Conservation (phyloP, 2,797 vertebrate species). For the Cirrhinus molitorella region DNA sequence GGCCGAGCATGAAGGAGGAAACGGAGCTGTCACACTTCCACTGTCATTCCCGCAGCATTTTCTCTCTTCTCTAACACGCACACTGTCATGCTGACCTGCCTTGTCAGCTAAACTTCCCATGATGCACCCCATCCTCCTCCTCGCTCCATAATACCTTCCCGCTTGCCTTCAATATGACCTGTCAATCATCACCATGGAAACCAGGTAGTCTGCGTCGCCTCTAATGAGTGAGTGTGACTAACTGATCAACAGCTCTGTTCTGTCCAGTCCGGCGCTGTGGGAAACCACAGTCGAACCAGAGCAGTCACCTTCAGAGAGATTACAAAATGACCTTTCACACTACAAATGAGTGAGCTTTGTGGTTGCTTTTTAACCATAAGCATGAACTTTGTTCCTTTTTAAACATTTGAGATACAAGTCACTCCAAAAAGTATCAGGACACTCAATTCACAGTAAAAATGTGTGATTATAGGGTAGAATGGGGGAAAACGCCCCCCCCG, state of each 20-base stretch:
- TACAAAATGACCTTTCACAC: slow-evolving; percentile 28
- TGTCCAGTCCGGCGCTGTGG: background rate
- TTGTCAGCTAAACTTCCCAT: slow-evolving; percentile 54
- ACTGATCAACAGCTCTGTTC: slow-evolving; percentile 42
- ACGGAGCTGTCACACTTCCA: slow-evolving; percentile 51
- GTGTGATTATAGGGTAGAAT: too few relatives aligned
- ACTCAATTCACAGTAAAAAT: slow-evolving; percentile 6
- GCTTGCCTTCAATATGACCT: slow-evolving; percentile 33
- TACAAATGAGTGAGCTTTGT: background rate
- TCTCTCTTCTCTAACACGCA: slow-evolving; percentile 26
- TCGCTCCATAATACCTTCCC: slow-evolving; percentile 30
- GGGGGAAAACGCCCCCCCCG: too few relatives aligned
- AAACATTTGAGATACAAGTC: background rate
- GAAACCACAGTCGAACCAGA: background rate
- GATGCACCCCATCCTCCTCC: slow-evolving; percentile 21
- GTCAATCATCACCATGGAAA: slow-evolving; percentile 57
- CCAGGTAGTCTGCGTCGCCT: slow-evolving; percentile 20
- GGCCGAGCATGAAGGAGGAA: slow-evolving; percentile 57
- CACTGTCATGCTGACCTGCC: slow-evolving; percentile 45
- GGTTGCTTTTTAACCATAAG: background rate
- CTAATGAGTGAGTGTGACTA: slow-evolving; percentile 21
- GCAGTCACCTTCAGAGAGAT: slow-evolving; percentile 4
- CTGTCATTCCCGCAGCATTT: slow-evolving; percentile 37
- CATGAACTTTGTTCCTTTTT: background rate
- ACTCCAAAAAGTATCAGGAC: background rate